Conservation (phyloP, 2,888 invertebrate genomes). For the Pharmacophagus antenor region DNA sequence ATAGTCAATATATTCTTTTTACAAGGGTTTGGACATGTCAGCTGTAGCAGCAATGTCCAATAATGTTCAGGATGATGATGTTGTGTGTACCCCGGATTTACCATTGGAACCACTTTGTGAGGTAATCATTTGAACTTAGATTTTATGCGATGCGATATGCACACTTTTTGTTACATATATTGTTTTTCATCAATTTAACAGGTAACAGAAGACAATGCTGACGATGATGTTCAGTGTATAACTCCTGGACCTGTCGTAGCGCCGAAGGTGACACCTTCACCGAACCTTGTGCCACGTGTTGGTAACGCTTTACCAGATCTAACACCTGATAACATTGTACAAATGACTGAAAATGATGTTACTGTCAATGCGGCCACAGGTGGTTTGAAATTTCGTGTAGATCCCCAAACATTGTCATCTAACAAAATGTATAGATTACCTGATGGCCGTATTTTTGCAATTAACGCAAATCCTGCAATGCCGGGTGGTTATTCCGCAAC, state of each 20-base stretch:
- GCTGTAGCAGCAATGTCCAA: conserved; percentile 43
- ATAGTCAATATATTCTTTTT: conserved; percentile 19
- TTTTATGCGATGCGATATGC: no score
- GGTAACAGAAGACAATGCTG: conserved; percentile 69
- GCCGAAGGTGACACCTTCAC: conserved; percentile 45
- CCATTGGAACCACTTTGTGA: conserved; percentile 72
- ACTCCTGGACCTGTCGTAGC: conserved; percentile 61
- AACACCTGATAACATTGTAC: conserved; percentile 64
- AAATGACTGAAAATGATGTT: conserved; percentile 77
- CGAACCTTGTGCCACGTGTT: conserved; percentile 45
- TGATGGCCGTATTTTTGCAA: conserved; percentile 75
- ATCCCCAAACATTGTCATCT: conserved; percentile 74
- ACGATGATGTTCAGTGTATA: conserved; percentile 75
- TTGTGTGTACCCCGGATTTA: conserved; percentile 84
- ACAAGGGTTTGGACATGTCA: conserved; percentile 70
- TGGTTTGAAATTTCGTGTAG: conserved; percentile 74
- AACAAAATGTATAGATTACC: conserved; percentile 78
- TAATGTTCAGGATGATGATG: conserved; percentile 63
- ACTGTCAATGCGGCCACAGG: conserved; percentile 73
- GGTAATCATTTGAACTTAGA: conserved; percentile 43
- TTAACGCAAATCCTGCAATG: conserved; percentile 73
- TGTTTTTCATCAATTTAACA: conserved; percentile 34
- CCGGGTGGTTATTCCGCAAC: conserved; percentile 78
- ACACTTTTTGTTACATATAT: no score
- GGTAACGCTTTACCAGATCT: conserved; percentile 44